Evolutionary conservation across 2,113 vertebrate genomes (phyloP).

Genomic region (Seriola quinqueradiata): DNA sequence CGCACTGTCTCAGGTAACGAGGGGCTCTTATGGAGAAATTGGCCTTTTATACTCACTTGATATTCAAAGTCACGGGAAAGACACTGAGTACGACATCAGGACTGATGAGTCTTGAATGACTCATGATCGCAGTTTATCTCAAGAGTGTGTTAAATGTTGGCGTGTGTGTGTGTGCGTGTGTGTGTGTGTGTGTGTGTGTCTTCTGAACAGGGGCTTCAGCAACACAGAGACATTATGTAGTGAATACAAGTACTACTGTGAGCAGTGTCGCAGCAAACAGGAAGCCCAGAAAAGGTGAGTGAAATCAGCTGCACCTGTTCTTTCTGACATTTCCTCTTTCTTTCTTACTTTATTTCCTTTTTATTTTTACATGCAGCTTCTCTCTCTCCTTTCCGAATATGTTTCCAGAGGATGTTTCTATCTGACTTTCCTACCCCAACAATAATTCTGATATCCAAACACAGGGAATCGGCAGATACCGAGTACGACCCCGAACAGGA

Average conservation of each 20-base stretch:
- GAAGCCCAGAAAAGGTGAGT: constrained; percentile 94
- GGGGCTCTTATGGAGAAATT: accelerated
- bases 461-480: too few species aligned
- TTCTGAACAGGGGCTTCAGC: constrained; percentile 90
- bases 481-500: too few species aligned
- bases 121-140: neutral
- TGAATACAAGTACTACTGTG: constrained; percentile 95
- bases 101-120: too few species aligned
- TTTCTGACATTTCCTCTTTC: neutral
- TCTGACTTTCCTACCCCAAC: too few species aligned
- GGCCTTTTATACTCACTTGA: neutral
- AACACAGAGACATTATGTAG: constrained; percentile 95
- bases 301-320: neutral
- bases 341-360: neutral
- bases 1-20: constrained; percentile 91
- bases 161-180: neutral
- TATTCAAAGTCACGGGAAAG: neutral
- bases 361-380: too few species aligned
- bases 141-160: neutral
- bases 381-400: neutral
- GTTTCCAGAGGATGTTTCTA: too few species aligned
- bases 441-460: too few species aligned
- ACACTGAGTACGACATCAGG: too few species aligned
- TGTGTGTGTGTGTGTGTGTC: neutral
- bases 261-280: constrained; percentile 96